Conservation (phyloP, 2,888 invertebrate genomes). For the Campopleginae sp. region DNA sequence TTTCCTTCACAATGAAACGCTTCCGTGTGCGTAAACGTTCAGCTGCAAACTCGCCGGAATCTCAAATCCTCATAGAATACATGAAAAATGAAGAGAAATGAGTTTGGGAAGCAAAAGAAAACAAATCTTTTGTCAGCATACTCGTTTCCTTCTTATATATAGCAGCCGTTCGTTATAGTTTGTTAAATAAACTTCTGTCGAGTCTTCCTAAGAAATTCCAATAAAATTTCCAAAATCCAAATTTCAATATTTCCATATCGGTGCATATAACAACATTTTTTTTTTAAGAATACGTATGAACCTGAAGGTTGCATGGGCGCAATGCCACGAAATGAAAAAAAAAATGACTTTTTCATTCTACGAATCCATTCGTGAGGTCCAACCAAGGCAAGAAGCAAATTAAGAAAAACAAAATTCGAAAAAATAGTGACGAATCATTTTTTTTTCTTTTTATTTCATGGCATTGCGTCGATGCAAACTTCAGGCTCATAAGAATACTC, state of each 20-base stretch:
- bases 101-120: background rate
- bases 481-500: background rate
- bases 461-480: too few species aligned
- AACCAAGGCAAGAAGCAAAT: too few species aligned
- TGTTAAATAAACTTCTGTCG: background rate
- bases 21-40: constrained; percentile 6
- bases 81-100: constrained; percentile 18
- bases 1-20: constrained; percentile 3
- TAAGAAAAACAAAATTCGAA: too few species aligned
- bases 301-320: too few species aligned
- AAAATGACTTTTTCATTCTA: too few species aligned
- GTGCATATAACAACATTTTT: background rate
- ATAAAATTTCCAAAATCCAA: too few species aligned
- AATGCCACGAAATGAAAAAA: too few species aligned
- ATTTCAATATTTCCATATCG: background rate
- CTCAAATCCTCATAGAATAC: constrained; percentile 19
- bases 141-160: background rate
- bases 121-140: constrained; percentile 6
- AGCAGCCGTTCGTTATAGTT: background rate
- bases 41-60: constrained; percentile 9
- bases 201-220: background rate
- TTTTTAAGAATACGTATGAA: too few species aligned
- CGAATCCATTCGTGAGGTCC: too few species aligned
- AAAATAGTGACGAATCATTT: too few species aligned
- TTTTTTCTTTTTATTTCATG: too few species aligned